phyloP scores from a whole-genome alignment of 2,888 invertebrate species.

The Melieria omissa region DNA sequence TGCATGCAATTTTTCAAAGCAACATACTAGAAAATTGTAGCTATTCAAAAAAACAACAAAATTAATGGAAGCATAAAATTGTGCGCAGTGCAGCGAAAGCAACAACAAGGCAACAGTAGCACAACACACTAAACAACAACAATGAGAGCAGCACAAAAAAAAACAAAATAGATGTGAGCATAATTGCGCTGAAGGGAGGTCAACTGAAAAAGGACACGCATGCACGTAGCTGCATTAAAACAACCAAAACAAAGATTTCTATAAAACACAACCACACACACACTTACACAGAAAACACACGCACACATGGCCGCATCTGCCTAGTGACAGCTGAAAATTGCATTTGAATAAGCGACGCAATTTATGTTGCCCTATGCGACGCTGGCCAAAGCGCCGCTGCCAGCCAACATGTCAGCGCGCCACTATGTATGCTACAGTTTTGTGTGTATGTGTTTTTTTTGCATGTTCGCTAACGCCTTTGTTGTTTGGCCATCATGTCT shows the following conservation, averaged over 20 bases:
- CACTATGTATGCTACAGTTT: neutral
- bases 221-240: conserved; percentile 2
- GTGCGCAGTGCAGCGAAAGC: neutral
- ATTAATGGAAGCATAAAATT: neutral
- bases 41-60: conserved; percentile 12
- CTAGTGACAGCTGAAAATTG: conserved; percentile 26
- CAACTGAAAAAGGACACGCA: conserved; percentile 25
- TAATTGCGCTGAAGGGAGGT: conserved; percentile 28
- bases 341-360: conserved; percentile 24
- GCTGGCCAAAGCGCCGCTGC: too few species aligned
- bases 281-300: neutral
- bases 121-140: neutral
- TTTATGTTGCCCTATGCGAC: neutral
- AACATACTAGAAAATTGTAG: too few species aligned
- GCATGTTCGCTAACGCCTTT: neutral
- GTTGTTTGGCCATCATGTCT: neutral
- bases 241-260: neutral
- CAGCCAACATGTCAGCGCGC: too few species aligned
- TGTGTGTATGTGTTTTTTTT: neutral
- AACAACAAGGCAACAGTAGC: neutral
- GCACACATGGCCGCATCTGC: neutral
- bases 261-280: neutral
- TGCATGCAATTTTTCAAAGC: too few species aligned
- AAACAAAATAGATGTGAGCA: conserved; percentile 5
- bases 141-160: conserved; percentile 6